These are phyloP conservation scores for Phaethon lepturus DNA, from an alignment of 2,113 vertebrate species.

Conservation along the genomic window DNA sequence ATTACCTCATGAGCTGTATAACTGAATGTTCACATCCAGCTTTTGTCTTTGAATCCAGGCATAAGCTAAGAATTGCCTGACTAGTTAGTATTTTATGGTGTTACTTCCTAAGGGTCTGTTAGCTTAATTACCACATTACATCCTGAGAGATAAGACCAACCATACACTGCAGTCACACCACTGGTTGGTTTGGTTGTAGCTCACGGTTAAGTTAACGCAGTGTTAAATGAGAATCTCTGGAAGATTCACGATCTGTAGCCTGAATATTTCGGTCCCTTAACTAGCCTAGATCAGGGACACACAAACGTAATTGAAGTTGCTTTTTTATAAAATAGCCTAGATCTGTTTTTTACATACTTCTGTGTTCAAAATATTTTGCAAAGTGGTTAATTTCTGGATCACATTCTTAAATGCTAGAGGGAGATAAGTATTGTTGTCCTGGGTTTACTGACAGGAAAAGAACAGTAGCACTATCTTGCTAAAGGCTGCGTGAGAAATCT, in stretches of 20 bases:
- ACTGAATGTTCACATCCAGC: not conserved
- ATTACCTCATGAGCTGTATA: not conserved
- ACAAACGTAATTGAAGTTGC: not conserved
- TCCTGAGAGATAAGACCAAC: not conserved
- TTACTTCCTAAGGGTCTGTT: not conserved
- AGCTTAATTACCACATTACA: not conserved
- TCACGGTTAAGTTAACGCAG: not conserved
- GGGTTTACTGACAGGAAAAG: not conserved
- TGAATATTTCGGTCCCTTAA: not conserved
- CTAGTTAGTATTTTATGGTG: not conserved
- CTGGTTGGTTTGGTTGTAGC: not conserved
- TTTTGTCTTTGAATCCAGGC: not conserved
- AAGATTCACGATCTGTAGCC: not conserved
- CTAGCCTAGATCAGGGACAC: not conserved
- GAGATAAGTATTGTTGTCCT: not conserved
- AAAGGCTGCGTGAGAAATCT: not conserved
- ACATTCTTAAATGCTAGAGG: not conserved
- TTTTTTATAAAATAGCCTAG: not conserved
- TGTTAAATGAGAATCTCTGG: not conserved
- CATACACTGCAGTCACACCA: not conserved
- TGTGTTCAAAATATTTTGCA: not conserved
- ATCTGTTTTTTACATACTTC: not conserved
- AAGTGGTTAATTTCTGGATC: not conserved
- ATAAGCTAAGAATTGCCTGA: not conserved
- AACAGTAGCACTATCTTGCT: not conserved